phyloP scores from a whole-genome alignment of 1,140 invertebrate genomes.

The Drosophila pandora region DNA sequence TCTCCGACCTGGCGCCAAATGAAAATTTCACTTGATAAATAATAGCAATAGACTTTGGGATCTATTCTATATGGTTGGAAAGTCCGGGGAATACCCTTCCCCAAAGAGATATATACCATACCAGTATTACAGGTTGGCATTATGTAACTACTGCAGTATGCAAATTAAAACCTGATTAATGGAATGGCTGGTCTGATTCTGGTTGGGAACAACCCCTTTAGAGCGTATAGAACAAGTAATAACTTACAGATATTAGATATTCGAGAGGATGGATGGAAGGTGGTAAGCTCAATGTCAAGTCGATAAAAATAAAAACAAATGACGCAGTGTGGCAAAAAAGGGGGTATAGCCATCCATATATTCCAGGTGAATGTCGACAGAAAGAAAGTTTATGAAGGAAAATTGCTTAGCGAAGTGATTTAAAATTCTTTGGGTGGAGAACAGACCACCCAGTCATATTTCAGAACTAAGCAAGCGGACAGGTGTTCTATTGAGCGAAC shows the following conservation, averaged over 20 bases:
- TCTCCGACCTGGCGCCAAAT: conserved; percentile 30
- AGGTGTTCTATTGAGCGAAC: not conserved
- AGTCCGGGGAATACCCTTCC: conserved; percentile 13
- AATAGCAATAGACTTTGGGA: conserved; percentile 2
- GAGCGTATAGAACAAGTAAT: not conserved
- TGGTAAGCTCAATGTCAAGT: conserved; percentile 47
- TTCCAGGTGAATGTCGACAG: conserved; percentile 23
- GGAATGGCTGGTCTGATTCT: not conserved
- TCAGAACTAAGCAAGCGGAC: not conserved
- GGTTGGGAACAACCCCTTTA: not conserved
- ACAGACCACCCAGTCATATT: not conserved
- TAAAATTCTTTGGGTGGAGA: conserved; percentile 1
- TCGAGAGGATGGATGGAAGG: not conserved
- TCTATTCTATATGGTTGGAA: not conserved
- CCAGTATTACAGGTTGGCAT: not conserved
- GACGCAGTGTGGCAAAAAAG: conserved; percentile 12
- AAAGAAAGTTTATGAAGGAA: conserved; percentile 17
- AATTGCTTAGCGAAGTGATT: conserved; percentile 8
- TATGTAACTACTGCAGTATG: conserved; percentile 5
- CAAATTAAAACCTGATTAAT: not conserved
- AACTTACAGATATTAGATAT: conserved; percentile 6
- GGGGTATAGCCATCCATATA: conserved; percentile 6
- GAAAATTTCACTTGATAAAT: conserved; percentile 25
- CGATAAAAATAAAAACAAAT: conserved; percentile 40
- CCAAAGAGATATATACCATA: not conserved